phyloP scores from a whole-genome alignment of 2,888 invertebrate species.

The Tortricodes alternella region DNA sequence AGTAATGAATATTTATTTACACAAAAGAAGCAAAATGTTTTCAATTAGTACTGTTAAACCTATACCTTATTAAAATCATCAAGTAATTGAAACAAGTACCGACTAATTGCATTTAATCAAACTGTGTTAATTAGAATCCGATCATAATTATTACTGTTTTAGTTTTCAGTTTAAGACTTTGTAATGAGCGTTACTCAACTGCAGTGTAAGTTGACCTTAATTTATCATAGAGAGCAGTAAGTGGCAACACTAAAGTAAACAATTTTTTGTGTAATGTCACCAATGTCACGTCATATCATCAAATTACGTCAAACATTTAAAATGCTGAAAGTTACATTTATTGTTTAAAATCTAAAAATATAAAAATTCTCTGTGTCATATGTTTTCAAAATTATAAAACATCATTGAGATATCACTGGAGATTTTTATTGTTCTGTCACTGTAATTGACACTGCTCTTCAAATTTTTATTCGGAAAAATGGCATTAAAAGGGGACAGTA shows the following conservation, averaged over 20 bases:
- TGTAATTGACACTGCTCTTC: conserved; percentile 15
- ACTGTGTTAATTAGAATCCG: too few species aligned
- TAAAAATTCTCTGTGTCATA: too few species aligned
- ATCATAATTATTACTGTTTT: not conserved
- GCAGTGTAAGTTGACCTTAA: not conserved
- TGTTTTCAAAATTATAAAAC: conserved; percentile 24
- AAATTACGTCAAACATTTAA: conserved; percentile 8
- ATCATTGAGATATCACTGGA: not conserved
- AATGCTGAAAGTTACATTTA: too few species aligned
- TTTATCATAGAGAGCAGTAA: not conserved
- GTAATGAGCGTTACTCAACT: not conserved
- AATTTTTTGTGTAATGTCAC: conserved; percentile 29
- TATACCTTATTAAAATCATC: conserved; percentile 6
- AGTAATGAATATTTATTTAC: not conserved
- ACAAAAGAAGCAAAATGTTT: not conserved
- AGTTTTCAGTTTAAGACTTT: too few species aligned
- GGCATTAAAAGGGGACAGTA: conserved; percentile 40
- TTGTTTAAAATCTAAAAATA: too few species aligned
- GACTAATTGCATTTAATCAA: not conserved
- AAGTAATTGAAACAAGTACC: not conserved
- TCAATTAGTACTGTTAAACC: not conserved
- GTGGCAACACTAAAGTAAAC: conserved; percentile 22
- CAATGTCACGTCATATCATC: conserved; percentile 31
- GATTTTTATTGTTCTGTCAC: not conserved
- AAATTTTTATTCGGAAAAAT: conserved; percentile 35